Conservation (phyloP, 2,113 vertebrate species). For the Azemiops feae region DNA sequence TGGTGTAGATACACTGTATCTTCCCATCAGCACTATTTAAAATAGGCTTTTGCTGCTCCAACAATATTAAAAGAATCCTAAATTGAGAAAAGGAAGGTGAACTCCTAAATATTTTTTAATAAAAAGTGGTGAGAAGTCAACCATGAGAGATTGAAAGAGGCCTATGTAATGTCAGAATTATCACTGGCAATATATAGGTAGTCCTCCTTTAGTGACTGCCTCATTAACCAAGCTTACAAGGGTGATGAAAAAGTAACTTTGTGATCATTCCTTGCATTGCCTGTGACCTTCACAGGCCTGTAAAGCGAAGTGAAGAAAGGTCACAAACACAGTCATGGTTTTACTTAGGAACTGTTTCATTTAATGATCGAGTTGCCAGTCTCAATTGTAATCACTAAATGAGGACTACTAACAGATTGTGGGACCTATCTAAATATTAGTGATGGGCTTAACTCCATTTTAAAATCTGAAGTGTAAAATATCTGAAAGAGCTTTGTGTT, state of each 20-base stretch:
- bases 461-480: neutral
- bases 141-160: neutral
- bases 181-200: neutral
- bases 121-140: neutral
- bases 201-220: neutral
- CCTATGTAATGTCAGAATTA: neutral
- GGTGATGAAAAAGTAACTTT: neutral
- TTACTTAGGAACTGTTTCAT: neutral
- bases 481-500: neutral
- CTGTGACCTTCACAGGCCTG: neutral
- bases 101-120: neutral
- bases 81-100: neutral
- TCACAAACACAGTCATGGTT: neutral
- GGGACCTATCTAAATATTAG: neutral
- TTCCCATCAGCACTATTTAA: neutral
- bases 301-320: neutral
- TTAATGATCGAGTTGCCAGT: neutral
- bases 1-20: neutral
- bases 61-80: neutral
- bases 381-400: neutral
- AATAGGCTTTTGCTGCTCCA: neutral
- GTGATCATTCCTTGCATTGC: neutral
- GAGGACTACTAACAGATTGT: neutral
- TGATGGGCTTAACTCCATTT: neutral
- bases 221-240: neutral